Percentiles rank a stretch among this genome's conserved stretches.
Conservation (phyloP, 2,888 invertebrate species). For the Drosophila parthenogenetica region DNA sequence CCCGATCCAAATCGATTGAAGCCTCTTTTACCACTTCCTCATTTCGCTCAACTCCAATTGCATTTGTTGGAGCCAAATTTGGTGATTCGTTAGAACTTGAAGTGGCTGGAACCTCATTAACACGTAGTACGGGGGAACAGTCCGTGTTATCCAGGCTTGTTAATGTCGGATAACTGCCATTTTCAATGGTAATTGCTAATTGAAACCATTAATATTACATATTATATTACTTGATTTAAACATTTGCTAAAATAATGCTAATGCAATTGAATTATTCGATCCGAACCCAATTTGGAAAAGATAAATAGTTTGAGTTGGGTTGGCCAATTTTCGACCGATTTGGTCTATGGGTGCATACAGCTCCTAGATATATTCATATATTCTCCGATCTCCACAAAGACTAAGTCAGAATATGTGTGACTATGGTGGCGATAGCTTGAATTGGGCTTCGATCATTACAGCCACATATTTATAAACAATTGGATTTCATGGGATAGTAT, state of each 20-base stretch:
- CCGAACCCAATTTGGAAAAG: too few relatives aligned
- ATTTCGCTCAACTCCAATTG: constrained; percentile 15
- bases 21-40: constrained; percentile 31
- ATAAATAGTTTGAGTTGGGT: too few relatives aligned
- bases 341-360: too few relatives aligned
- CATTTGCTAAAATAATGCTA: background rate
- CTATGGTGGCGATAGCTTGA: too few relatives aligned
- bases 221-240: constrained; percentile 1
- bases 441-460: too few relatives aligned
- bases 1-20: constrained; percentile 16
- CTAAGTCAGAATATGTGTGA: too few relatives aligned
- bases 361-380: too few relatives aligned
- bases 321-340: too few relatives aligned
- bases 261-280: too few relatives aligned
- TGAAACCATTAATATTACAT: constrained; percentile 21
- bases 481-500: too few relatives aligned
- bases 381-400: too few relatives aligned
- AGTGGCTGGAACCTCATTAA: constrained; percentile 5
- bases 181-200: constrained; percentile 75
- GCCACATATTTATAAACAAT: too few relatives aligned
- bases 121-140: constrained; percentile 37
- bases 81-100: constrained; percentile 7
- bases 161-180: constrained; percentile 69
- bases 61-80: constrained; percentile 22
- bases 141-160: constrained; percentile 65